These are phyloP conservation scores for Oncorhynchus clarkii DNA, from an alignment of 2,113 vertebrate species.

Conservation along the genomic window DNA sequence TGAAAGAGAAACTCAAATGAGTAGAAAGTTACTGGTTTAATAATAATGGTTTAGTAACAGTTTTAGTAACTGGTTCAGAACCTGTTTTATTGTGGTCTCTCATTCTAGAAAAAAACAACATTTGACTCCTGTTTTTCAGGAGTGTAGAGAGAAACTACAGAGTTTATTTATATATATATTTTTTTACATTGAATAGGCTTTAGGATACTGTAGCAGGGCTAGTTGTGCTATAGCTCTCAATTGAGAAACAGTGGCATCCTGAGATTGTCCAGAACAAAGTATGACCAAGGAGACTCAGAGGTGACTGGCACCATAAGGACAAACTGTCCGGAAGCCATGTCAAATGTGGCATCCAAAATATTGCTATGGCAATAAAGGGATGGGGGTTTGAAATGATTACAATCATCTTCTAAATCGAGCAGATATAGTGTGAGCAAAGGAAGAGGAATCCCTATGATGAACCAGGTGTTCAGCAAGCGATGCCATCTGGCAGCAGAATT, in stretches of 20 bases:
- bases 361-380: constrained; percentile 8
- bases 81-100: no score
- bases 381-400: constrained; percentile 46
- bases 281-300: not conserved
- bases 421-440: constrained; percentile 25
- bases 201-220: not conserved
- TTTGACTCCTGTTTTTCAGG: not conserved
- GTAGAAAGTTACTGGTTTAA: not conserved
- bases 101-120: not conserved
- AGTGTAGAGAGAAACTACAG: not conserved
- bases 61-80: no score
- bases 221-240: not conserved
- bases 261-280: constrained; percentile 27
- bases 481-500: constrained; percentile 68
- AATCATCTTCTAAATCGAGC: constrained; percentile 49
- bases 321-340: constrained; percentile 23
- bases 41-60: no score
- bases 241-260: not conserved
- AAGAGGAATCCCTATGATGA: constrained; percentile 52
- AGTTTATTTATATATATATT: not conserved
- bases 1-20: not conserved
- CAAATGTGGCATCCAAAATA: constrained; percentile 32
- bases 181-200: no score
- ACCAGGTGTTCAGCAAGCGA: constrained; percentile 67
- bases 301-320: not conserved